These are phyloP conservation scores for Callimorpha dominula DNA, from an alignment of 2,888 invertebrate genomes.

Conservation along the genomic window DNA sequence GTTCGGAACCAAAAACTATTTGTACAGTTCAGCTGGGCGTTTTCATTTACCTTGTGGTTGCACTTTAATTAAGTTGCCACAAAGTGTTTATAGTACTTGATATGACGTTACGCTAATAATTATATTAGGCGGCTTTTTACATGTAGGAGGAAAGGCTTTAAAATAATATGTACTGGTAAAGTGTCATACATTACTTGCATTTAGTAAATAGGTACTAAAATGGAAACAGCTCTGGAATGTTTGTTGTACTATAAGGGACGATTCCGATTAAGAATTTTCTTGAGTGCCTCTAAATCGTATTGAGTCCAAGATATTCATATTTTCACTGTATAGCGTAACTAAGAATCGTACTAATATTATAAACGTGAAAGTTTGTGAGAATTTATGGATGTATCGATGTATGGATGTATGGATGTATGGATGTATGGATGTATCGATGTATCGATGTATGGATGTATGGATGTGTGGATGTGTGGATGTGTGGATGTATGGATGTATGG, in stretches of 20 bases:
- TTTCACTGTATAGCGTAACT: conserved; percentile 2
- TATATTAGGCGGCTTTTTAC: background rate
- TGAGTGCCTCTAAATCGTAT: background rate
- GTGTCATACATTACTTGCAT: no score
- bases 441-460: no score
- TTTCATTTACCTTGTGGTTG: background rate
- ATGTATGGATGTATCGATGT: no score
- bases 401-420: no score
- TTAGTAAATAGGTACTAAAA: no score
- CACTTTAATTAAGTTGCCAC: conserved; percentile 8
- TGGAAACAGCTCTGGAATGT: no score
- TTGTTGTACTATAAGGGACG: background rate
- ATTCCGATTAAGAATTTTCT: background rate
- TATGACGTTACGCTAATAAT: background rate
- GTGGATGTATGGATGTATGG: no score
- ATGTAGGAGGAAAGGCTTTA: background rate
- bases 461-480: no score
- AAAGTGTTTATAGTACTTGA: background rate
- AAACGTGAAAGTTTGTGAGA: no score
- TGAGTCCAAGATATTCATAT: background rate
- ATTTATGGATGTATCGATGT: no score
- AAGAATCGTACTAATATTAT: no score
- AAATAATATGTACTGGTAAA: background rate
- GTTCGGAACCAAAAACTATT: conserved; percentile 6
- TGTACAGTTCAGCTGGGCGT: background rate